phyloP scores from a whole-genome alignment of 2,113 vertebrate genomes.

The Tragelaphus imberbis region DNA sequence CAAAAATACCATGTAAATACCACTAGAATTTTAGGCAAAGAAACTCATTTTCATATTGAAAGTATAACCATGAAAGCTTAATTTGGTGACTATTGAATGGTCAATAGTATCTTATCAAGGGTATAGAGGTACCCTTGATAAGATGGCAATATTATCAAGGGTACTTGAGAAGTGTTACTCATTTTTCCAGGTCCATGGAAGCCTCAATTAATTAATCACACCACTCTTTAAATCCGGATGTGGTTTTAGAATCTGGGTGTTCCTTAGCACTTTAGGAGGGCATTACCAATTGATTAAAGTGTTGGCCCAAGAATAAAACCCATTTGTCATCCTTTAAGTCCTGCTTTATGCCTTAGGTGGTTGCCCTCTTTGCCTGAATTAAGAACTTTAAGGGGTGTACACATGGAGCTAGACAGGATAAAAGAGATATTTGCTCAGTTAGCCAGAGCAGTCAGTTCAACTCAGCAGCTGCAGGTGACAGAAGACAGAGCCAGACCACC shows the following conservation, averaged over 20 bases:
- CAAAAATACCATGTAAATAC: background rate
- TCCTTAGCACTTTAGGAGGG: background rate
- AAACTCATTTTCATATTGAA: background rate
- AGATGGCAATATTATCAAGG: background rate
- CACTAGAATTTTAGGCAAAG: background rate
- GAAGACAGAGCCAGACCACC: background rate
- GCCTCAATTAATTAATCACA: background rate
- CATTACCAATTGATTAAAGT: background rate
- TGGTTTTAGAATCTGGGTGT: background rate
- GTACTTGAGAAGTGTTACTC: background rate
- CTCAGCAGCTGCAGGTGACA: background rate
- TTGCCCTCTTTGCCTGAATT: background rate
- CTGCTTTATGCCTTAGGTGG: background rate
- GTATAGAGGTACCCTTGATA: background rate
- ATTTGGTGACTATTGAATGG: background rate
- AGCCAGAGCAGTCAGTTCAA: background rate
- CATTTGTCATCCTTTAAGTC: background rate
- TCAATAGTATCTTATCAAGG: background rate
- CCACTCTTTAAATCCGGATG: background rate
- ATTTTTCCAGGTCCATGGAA: background rate
- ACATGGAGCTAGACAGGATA: background rate
- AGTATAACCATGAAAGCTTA: background rate
- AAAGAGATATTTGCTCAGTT: background rate
- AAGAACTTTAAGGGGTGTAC: background rate
- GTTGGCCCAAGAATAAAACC: background rate